Conservation (phyloP, 30 jellyfish, hydroid and myxozoan genomes). For the Hydractinia symbiolongicarpus region DNA sequence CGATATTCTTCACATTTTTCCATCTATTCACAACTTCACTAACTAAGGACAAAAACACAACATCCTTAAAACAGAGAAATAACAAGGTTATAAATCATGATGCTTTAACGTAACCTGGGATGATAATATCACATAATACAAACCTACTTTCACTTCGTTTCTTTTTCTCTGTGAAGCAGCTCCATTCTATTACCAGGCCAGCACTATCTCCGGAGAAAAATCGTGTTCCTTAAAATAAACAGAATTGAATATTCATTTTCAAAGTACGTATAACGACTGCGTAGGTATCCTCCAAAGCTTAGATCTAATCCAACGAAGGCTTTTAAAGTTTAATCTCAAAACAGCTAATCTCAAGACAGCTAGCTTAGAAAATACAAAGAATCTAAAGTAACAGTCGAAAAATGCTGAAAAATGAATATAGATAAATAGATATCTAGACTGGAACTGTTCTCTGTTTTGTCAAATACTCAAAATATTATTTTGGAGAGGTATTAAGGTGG, state of each 20-base stretch:
- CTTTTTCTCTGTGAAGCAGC: constrained; percentile 18
- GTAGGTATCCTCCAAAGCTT: too few relatives aligned
- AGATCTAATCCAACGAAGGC: too few relatives aligned
- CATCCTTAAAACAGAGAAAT: neutral
- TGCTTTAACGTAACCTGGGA: constrained; percentile 18
- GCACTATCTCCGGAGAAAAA: constrained; percentile 73
- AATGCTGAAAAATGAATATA: too few relatives aligned
- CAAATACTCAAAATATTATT: too few relatives aligned
- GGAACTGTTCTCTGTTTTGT: too few relatives aligned
- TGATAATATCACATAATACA: too few relatives aligned
- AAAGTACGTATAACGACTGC: neutral
- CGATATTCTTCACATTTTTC: constrained; percentile 25
- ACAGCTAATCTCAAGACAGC: too few relatives aligned
- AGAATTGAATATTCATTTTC: neutral
- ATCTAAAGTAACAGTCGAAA: too few relatives aligned
- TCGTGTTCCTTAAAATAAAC: constrained; percentile 34
- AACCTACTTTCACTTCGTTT: constrained; percentile 30
- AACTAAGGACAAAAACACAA: neutral
- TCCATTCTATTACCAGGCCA: constrained; percentile 67
- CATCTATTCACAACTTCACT: constrained; percentile 44
- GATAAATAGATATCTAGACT: too few relatives aligned
- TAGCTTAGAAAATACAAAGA: too few relatives aligned
- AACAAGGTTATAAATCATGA: neutral
- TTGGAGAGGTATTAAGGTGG: too few relatives aligned
- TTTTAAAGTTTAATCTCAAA: too few relatives aligned